phyloP scores from a whole-genome alignment of 2,113 vertebrate species.

The Corythornis cristatus region DNA sequence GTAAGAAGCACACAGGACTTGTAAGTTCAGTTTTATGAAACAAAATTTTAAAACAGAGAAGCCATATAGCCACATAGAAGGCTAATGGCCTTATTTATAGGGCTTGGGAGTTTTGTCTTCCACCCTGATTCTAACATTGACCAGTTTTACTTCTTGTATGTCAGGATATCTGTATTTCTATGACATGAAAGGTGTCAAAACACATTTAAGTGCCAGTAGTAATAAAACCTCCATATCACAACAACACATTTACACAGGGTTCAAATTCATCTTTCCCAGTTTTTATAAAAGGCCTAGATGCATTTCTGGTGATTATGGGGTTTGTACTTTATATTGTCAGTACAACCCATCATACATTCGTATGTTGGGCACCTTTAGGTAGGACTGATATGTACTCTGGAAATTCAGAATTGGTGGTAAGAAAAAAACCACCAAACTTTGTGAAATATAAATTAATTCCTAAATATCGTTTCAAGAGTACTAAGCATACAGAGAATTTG shows the following conservation, averaged over 20 bases:
- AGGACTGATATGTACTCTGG: neutral
- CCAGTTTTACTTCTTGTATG: neutral
- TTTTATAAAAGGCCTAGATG: neutral
- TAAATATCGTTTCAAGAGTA: neutral
- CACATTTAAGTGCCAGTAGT: neutral
- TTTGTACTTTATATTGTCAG: neutral
- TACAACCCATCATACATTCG: neutral
- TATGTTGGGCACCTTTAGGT: neutral
- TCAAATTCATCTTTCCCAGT: neutral
- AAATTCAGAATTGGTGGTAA: neutral
- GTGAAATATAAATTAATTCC: neutral
- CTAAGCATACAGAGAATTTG: neutral
- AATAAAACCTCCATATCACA: neutral
- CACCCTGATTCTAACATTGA: neutral
- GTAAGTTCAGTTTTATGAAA: slow-evolving; percentile 77
- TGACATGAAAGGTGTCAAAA: neutral
- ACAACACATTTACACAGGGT: neutral
- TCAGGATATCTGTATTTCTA: neutral
- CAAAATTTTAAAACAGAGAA: neutral
- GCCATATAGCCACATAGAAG: neutral
- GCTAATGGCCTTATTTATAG: neutral
- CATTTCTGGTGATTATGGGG: neutral
- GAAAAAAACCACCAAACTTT: neutral
- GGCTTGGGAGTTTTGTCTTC: neutral
- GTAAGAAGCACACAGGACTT: slow-evolving; percentile 85